Base-by-base conservation (phyloP, 2,113 vertebrate species). In the Nerophis lumbriciformis region DNA sequence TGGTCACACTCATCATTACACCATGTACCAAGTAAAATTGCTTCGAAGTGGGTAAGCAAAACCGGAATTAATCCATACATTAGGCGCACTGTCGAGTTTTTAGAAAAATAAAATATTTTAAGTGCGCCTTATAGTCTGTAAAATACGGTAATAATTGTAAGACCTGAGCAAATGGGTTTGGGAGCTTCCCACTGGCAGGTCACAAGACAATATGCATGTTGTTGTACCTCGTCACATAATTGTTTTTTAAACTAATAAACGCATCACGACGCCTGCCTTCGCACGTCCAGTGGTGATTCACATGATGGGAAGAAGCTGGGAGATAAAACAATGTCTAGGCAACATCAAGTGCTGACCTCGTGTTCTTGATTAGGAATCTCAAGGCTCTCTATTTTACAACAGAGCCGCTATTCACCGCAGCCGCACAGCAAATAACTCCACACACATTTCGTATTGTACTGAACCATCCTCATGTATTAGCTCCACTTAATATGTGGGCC, bases 391-490 rank as follows among this genome's bases (percentile, higher is more conserved):
- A 10, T 65, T 72, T 68, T 71, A 53, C 28, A 75, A 85, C 83
- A 83, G 76, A 85, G 81, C 52, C 57, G 14, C 77, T 60, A 87
- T 85, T 85, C 73, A 82, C 48, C 58, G 38, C 45, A 71, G 47
- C 5, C 69, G 65, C 49, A 59, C 62, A 49, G 76, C 63, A 16
- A 35, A n/a, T 28, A 28, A 11, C 11, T 64, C 48, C 6, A 55
- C 63, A 69, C 63, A 57, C 69, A 73, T 71, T 56, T 73, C 54
- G 73, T 69, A 71, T 77, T 64, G 64, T 48, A 61, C 55, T 63
- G 15, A 56, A 74, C 54, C 45, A 6, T 37, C 15, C 36, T 28
- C 65, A 75, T 68, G 68, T 44, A 48, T 56, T 28, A 28, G 53
- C 63, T 58, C 37, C 28, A 51, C 48, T 63, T 59, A 3, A 63